phyloP scores from a whole-genome alignment of 2,888 invertebrate species.

The Phania funesta region DNA sequence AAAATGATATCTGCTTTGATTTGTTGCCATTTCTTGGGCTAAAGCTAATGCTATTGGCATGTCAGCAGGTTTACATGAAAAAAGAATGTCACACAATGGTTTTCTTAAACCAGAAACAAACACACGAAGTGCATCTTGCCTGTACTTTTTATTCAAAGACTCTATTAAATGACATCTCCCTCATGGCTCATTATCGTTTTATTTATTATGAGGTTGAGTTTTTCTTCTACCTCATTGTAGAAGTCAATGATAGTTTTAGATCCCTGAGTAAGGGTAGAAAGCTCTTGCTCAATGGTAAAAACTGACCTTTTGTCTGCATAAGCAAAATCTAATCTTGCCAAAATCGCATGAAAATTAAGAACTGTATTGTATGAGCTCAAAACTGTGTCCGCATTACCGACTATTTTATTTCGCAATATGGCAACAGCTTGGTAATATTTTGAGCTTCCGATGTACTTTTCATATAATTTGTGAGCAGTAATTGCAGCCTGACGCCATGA shows the following conservation, averaged over 20 bases:
- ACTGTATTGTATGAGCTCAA: neutral
- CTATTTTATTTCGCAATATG: neutral
- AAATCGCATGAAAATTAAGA: neutral
- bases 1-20: neutral
- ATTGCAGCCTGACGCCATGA: neutral
- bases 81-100: neutral
- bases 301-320: neutral
- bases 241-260: neutral
- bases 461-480: neutral
- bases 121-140: neutral
- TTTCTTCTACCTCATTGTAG: neutral
- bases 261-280: neutral
- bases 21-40: neutral
- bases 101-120: slow-evolving; percentile 4
- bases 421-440: neutral
- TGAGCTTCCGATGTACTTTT: neutral
- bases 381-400: neutral
- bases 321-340: neutral
- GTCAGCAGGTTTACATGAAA: slow-evolving; percentile 3
- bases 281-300: neutral
- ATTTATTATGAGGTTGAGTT: neutral
- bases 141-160: neutral
- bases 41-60: neutral
- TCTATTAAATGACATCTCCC: neutral
- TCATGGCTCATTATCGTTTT: neutral